phyloP scores from a whole-genome alignment of 2,113 vertebrate species.

The Clarias magur region DNA sequence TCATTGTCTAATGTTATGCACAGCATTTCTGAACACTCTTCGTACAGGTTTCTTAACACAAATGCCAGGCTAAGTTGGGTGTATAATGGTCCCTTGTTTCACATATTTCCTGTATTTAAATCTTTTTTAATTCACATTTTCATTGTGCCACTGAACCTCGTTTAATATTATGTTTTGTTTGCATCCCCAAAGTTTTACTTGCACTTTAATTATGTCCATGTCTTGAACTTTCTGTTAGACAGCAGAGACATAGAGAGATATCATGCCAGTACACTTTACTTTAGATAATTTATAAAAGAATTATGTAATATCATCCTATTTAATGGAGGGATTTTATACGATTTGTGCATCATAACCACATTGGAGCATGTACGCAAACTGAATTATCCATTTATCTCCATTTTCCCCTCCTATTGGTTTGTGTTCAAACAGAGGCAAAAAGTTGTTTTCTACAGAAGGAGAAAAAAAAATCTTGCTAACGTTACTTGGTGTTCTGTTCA shows the following conservation, averaged over 20 bases:
- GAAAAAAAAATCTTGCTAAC: neutral
- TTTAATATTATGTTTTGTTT: constrained; percentile 28
- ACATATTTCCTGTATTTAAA: neutral
- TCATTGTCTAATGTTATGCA: neutral
- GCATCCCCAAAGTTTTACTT: constrained; percentile 33
- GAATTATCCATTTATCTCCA: neutral
- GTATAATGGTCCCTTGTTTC: constrained; percentile 8
- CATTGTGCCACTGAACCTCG: neutral
- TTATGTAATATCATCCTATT: neutral
- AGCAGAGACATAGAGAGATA: constrained; percentile 14
- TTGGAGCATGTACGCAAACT: neutral
- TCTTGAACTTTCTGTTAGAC: constrained; percentile 21
- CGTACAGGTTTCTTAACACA: neutral
- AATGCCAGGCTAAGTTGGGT: neutral
- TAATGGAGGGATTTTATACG: constrained; percentile 1
- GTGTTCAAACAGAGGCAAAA: constrained; percentile 39
- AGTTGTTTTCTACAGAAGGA: constrained; percentile 13
- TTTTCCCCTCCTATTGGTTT: constrained; percentile 12
- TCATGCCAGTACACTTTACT: constrained; percentile 22
- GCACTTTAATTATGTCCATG: constrained; percentile 35
- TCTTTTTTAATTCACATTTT: neutral
- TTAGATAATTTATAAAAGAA: constrained; percentile 6
- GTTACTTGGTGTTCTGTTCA: constrained; percentile 13
- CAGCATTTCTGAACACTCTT: neutral
- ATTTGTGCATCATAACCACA: constrained; percentile 22